Base-by-base conservation (phyloP, 2,113 vertebrate genomes). In the Nansenia antarctica region DNA sequence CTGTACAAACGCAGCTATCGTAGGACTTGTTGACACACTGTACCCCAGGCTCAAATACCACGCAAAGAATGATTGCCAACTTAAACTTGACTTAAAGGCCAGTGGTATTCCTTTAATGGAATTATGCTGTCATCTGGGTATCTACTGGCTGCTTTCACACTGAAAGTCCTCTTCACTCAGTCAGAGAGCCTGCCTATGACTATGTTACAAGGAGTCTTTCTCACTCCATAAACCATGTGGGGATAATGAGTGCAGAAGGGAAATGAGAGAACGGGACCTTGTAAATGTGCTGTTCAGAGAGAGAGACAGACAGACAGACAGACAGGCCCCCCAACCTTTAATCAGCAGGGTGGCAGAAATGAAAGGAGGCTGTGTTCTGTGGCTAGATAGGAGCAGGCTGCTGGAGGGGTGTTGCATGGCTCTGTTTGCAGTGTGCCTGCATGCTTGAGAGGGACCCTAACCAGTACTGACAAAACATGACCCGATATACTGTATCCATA, bases 311-410 rank as follows among this genome's bases (percentile, higher is more conserved):
- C 74, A 78, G 71, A 61, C 67, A 0, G 57, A 64, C 72, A n/a
- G 77, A 65, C 71, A n/a, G n/a, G n/a, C 83, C 75, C 77, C 34
- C 68, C 1, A 20, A 69, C 72, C 76, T 82, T 85, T 82, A 87
- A 86, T 86, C 85, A 84, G 84, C 0, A 2, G 37, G 72, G 80
- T 67, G 70, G 81, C 84, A 81, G 58, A 57, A 81, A 79, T 85
- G 82, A 88, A 86, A 80, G 73, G 70, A 80, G 81, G 65, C 79
- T 78, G 76, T 86, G 83, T 88, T 85, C 67, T 45, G 62, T 45
- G 67, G 39, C 59, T 6, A 68, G 82, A 84, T 82, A 78, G 42
- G 45, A 60, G 62, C 32, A 70, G 75, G 73, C 69, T 32, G 29
- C 15, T 35, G 74, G 79, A 73, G 73, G 70, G 73, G n/a, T n/a